phyloP scores from a whole-genome alignment of 2,113 vertebrate genomes.

The Scomber japonicus region DNA sequence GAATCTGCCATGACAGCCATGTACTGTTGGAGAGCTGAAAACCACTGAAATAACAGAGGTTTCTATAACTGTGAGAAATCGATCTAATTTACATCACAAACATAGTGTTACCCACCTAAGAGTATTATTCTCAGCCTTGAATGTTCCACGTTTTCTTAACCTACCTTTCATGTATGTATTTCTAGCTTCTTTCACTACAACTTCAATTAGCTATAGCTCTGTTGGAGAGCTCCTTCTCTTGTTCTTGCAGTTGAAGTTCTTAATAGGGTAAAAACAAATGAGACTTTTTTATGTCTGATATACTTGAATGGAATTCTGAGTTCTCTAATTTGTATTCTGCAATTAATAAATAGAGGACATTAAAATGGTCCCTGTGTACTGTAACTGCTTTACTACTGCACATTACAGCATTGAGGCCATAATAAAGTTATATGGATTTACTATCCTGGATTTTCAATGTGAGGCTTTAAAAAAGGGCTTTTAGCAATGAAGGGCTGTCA shows the following conservation, averaged over 20 bases:
- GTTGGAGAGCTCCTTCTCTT: background rate
- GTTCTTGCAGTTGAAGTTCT: background rate
- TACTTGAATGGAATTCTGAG: constrained; percentile 22
- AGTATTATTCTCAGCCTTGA: background rate
- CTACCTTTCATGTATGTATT: background rate
- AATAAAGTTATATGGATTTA: constrained; percentile 64
- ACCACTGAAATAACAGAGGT: too few relatives aligned
- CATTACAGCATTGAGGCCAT: constrained; percentile 63
- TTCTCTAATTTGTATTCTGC: constrained; percentile 51
- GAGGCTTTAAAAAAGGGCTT: constrained; percentile 62
- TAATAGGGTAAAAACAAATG: background rate
- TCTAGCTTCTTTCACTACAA: constrained; percentile 10
- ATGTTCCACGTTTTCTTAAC: background rate
- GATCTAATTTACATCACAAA: background rate
- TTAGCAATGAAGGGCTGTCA: constrained; percentile 53
- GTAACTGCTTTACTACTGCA: constrained; percentile 58
- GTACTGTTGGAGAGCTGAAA: too few relatives aligned
- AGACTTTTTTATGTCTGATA: constrained; percentile 12
- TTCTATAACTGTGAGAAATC: too few relatives aligned
- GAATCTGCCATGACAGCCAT: too few relatives aligned
- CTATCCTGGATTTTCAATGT: constrained; percentile 64
- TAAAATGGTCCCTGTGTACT: constrained; percentile 44
- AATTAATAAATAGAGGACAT: constrained; percentile 59
- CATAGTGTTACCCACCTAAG: background rate
- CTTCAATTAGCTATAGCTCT: background rate